These are phyloP conservation scores for Pempheris klunzingeri DNA, from an alignment of 2,797 vertebrate species.

Conservation along the genomic window DNA sequence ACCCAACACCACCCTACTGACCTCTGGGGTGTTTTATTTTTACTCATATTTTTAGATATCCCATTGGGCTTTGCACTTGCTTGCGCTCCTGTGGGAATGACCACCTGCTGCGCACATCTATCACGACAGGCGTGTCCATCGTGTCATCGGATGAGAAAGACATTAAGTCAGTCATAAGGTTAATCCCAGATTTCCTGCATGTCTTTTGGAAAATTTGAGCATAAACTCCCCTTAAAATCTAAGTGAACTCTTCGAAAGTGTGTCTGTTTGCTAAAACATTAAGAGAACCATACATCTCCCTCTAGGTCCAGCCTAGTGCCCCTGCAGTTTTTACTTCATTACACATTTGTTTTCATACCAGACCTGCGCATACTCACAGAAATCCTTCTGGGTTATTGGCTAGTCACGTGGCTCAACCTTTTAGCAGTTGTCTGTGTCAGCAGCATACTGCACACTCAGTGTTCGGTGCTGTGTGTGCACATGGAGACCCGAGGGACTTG, in stretches of 20 bases:
- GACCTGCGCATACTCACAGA: constrained; percentile 45
- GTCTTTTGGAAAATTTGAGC: constrained; percentile 3
- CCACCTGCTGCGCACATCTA: constrained; percentile 65
- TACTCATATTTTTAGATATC: constrained; percentile 70
- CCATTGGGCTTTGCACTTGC: constrained; percentile 52
- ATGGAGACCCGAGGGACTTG: constrained; percentile 60
- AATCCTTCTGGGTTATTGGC: constrained; percentile 63
- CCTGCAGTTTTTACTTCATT: constrained; percentile 47
- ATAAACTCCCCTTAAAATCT: neutral
- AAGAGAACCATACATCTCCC: constrained; percentile 19
- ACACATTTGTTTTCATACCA: constrained; percentile 48
- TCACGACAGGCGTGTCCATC: constrained; percentile 22
- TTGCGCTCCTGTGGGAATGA: constrained; percentile 27
- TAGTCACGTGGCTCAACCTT: constrained; percentile 63
- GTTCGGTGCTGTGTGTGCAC: constrained; percentile 73
- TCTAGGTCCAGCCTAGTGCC: constrained; percentile 19
- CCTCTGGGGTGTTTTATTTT: constrained; percentile 67
- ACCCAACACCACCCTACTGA: constrained; percentile 58
- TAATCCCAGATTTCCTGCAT: constrained; percentile 31
- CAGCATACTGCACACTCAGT: constrained; percentile 55
- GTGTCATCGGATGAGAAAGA: constrained; percentile 21
- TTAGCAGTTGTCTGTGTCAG: constrained; percentile 75
- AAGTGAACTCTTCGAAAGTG: constrained; percentile 4
- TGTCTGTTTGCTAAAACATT: neutral
- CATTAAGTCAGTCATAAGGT: constrained; percentile 16